Conservation (phyloP, 2,888 invertebrate species). For the Drosophila pegasa region DNA sequence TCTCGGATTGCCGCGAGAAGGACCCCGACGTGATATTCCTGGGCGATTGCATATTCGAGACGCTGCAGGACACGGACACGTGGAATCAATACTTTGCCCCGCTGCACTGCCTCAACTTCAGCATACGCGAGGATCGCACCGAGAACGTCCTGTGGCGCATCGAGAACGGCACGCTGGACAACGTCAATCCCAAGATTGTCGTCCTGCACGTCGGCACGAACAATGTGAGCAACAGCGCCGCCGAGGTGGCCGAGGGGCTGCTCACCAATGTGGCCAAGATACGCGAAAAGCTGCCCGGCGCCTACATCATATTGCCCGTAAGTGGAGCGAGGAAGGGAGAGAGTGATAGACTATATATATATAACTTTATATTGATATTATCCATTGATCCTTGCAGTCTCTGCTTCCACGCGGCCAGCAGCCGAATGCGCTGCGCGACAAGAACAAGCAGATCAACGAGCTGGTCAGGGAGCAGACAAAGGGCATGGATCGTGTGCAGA, state of each 20-base stretch:
- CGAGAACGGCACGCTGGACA: slow-evolving; percentile 94
- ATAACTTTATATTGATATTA: neutral
- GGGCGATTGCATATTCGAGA: slow-evolving; percentile 94
- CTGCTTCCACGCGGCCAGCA: slow-evolving; percentile 94
- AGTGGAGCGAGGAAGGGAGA: too few relatives aligned
- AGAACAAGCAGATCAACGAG: slow-evolving; percentile 91
- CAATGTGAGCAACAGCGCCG: slow-evolving; percentile 92
- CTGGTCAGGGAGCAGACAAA: slow-evolving; percentile 88
- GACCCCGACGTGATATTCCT: slow-evolving; percentile 97
- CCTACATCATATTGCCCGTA: slow-evolving; percentile 94
- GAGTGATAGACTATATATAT: neutral
- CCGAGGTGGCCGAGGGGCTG: slow-evolving; percentile 93
- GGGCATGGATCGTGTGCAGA: slow-evolving; percentile 90
- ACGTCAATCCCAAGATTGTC: slow-evolving; percentile 95
- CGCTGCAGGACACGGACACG: slow-evolving; percentile 92
- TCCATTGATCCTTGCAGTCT: slow-evolving; percentile 88
- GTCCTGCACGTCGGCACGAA: slow-evolving; percentile 95
- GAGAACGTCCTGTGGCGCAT: slow-evolving; percentile 96
- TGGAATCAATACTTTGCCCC: slow-evolving; percentile 97
- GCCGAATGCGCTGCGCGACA: slow-evolving; percentile 92
- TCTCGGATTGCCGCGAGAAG: slow-evolving; percentile 93
- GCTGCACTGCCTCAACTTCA: slow-evolving; percentile 93
- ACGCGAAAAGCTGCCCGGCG: slow-evolving; percentile 91
- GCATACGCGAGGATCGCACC: slow-evolving; percentile 94
- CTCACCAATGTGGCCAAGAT: slow-evolving; percentile 91